Evolutionary conservation across 2,797 vertebrate genomes (phyloP).

Genomic region (Taeniopygia guttata): DNA sequence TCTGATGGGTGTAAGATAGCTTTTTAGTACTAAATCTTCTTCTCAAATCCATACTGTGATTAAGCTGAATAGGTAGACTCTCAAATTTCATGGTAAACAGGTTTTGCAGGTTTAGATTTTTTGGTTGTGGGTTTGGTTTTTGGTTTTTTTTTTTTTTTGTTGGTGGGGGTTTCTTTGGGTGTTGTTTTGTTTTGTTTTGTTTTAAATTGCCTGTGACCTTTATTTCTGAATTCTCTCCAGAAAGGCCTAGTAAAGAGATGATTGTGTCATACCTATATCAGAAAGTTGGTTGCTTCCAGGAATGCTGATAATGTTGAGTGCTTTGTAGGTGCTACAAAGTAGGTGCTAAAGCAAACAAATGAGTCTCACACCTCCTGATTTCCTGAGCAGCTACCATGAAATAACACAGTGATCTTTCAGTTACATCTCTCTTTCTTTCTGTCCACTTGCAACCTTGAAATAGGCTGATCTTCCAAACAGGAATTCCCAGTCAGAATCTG

Average conservation of each 20-base stretch:
- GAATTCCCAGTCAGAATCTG: background rate
- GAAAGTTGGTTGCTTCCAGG: background rate
- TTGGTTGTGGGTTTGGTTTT: background rate
- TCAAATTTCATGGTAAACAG: background rate
- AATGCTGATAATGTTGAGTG: background rate
- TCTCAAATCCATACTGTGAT: background rate
- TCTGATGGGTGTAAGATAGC: background rate
- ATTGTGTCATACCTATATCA: background rate
- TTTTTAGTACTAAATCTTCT: background rate
- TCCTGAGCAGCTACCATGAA: background rate
- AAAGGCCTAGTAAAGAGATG: background rate
- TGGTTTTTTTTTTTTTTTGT: background rate
- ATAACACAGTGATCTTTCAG: background rate
- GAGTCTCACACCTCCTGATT: background rate
- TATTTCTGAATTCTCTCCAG: background rate
- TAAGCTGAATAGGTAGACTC: background rate
- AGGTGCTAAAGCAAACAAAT: background rate
- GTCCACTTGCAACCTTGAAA: background rate
- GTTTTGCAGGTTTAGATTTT: background rate
- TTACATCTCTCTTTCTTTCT: background rate
- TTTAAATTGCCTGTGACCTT: background rate
- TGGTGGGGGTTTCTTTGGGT: background rate
- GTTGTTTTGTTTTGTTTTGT: background rate
- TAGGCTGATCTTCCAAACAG: background rate
- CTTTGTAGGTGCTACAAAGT: background rate